Conservation (phyloP, 2,113 vertebrate genomes). For the Myrmophylax atrothorax region DNA sequence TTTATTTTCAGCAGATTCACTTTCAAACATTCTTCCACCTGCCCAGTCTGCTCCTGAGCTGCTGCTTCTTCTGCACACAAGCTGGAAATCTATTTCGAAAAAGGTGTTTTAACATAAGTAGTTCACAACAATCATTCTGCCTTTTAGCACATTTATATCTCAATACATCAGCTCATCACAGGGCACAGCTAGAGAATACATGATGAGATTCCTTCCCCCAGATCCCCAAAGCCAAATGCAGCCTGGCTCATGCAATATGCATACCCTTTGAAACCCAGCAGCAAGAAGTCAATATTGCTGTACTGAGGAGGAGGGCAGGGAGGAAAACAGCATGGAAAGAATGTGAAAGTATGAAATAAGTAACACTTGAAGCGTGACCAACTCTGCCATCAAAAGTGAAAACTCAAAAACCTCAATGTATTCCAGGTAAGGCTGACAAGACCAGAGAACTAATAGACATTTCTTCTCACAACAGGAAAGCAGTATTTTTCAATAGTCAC, state of each 20-base stretch:
- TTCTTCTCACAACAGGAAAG: background rate
- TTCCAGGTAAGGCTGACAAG: background rate
- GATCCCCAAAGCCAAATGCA: background rate
- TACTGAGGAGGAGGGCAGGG: background rate
- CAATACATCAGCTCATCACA: background rate
- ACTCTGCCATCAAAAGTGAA: background rate
- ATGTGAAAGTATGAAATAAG: background rate
- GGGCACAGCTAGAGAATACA: background rate
- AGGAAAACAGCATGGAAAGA: background rate
- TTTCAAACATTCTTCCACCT: constrained; percentile 97
- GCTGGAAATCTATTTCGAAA: constrained; percentile 82
- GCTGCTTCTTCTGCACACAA: constrained; percentile 95
- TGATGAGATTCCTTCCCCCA: background rate
- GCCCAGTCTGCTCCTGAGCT: constrained; percentile 96
- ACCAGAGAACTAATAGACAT: background rate
- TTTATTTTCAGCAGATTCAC: constrained; percentile 95
- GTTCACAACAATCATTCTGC: background rate
- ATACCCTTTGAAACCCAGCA: background rate
- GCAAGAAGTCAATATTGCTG: background rate
- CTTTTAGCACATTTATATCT: background rate
- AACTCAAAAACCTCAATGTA: background rate
- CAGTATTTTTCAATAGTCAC: background rate
- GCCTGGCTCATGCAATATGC: background rate
- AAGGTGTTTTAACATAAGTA: background rate
- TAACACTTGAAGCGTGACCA: background rate